phyloP scores from a whole-genome alignment of 2,113 vertebrate genomes.

The Arvicanthis niloticus region DNA sequence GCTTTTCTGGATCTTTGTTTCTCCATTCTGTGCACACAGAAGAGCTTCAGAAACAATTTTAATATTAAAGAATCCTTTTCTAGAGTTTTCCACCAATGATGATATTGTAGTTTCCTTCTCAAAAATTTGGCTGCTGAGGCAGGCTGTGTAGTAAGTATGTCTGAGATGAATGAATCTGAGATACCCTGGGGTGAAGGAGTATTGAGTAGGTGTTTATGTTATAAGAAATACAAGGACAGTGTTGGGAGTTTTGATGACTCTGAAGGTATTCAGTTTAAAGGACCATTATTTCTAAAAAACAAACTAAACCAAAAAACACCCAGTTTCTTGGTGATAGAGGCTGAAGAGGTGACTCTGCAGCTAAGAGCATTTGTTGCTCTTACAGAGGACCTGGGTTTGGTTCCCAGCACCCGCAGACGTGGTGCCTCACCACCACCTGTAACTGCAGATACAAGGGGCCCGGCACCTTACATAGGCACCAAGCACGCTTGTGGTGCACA shows the following conservation, averaged over 20 bases:
- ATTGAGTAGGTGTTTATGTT: not conserved
- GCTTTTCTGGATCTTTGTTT: not conserved
- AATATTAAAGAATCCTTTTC: not conserved
- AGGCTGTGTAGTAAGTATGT: not conserved
- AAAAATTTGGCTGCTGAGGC: not conserved
- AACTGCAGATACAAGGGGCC: not conserved
- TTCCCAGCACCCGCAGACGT: not conserved
- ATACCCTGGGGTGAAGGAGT: not conserved
- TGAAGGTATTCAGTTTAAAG: conserved; percentile 30
- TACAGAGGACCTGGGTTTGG: not conserved
- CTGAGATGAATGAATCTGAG: not conserved
- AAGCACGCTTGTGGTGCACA: not conserved
- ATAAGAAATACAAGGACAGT: not conserved
- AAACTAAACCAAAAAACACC: not conserved
- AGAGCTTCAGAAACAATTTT: not conserved
- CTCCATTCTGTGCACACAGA: not conserved
- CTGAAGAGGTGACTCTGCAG: not conserved
- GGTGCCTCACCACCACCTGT: not conserved
- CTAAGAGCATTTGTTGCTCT: not conserved
- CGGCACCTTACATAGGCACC: not conserved
- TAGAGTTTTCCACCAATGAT: not conserved
- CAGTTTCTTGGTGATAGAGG: not conserved
- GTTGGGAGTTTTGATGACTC: not conserved
- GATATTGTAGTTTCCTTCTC: not conserved
- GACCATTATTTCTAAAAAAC: not conserved